A percentile compares a stretch with the other conserved stretches of the same genome.
Evolutionary conservation across 2,888 invertebrate species (phyloP).

Genomic region (Amphipyra tragopoginis): DNA sequence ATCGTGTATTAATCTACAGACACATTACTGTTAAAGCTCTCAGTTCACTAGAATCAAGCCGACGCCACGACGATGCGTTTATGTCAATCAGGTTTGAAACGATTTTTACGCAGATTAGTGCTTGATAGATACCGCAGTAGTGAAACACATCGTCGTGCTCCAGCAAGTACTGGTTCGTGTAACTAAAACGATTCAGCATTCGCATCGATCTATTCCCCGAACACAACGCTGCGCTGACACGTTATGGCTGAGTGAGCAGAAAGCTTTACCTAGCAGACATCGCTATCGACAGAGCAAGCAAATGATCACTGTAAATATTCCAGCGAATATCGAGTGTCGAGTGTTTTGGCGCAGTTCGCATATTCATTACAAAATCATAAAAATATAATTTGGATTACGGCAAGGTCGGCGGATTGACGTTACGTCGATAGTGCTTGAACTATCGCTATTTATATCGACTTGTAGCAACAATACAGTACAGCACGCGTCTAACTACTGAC

Average conservation of each 20-base stretch:
- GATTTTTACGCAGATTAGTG: not conserved
- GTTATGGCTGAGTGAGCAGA: slow-evolving; percentile 3
- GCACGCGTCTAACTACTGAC: not conserved
- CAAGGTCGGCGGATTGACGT: slow-evolving; percentile 54
- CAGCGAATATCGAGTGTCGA: slow-evolving; percentile 41
- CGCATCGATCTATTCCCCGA: not conserved
- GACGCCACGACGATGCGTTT: not conserved
- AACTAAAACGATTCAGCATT: not conserved
- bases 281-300: slow-evolving; percentile 7
- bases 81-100: not conserved
- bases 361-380: slow-evolving; percentile 63
- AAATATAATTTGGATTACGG: slow-evolving; percentile 59
- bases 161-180: too few species aligned
- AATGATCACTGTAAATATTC: slow-evolving; percentile 45
- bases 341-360: slow-evolving; percentile 46
- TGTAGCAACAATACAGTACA: slow-evolving; percentile 8
- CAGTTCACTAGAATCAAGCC: slow-evolving; percentile 4
- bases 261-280: slow-evolving; percentile 4
- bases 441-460: slow-evolving; percentile 58
- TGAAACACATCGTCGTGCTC: not conserved
- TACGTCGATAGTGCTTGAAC: slow-evolving; percentile 44
- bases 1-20: slow-evolving; percentile 30
- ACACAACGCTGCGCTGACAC: not conserved
- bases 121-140: not conserved
- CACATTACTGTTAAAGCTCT: slow-evolving; percentile 20